Percentiles rank a stretch among this genome's conserved stretches.
These are phyloP conservation scores for Actinia equina DNA, from an alignment of 64 coral and sea anemone species.

Conservation along the genomic window DNA sequence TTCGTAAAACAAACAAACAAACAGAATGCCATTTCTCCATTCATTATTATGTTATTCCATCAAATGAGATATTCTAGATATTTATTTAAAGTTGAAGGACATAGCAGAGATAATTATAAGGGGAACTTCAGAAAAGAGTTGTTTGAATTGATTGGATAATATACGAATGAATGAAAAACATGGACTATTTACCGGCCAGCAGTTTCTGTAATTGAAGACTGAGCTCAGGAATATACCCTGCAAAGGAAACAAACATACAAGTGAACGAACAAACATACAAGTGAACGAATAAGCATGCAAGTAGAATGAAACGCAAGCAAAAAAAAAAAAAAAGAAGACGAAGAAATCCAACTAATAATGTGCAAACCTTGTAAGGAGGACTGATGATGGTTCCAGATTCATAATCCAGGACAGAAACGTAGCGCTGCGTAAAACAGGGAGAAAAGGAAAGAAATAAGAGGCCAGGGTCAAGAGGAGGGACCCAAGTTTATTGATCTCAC, in stretches of 20 bases:
- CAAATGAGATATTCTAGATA: too few relatives aligned
- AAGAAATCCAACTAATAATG: neutral
- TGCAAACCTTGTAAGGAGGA: conserved; percentile 72
- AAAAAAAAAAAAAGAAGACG: neutral
- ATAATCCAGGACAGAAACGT: conserved; percentile 72
- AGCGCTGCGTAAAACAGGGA: conserved; percentile 42
- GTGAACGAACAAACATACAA: too few relatives aligned
- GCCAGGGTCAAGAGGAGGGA: too few relatives aligned
- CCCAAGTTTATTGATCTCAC: too few relatives aligned
- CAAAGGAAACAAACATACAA: neutral
- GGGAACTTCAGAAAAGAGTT: too few relatives aligned
- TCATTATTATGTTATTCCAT: too few relatives aligned
- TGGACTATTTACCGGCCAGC: conserved; percentile 62
- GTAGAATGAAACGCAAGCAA: too few relatives aligned
- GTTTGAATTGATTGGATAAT: too few relatives aligned
- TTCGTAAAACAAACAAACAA: neutral
- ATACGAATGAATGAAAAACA: neutral
- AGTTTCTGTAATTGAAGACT: conserved; percentile 54
- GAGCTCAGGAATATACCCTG: conserved; percentile 66
- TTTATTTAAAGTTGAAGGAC: too few relatives aligned
- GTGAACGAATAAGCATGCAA: too few relatives aligned
- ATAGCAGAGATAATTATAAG: too few relatives aligned
- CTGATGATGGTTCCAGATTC: conserved; percentile 58
- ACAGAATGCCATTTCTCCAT: neutral
- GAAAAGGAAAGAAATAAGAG: neutral